Conservation (phyloP, 2,888 invertebrate genomes). For the Trichacis sp. region DNA sequence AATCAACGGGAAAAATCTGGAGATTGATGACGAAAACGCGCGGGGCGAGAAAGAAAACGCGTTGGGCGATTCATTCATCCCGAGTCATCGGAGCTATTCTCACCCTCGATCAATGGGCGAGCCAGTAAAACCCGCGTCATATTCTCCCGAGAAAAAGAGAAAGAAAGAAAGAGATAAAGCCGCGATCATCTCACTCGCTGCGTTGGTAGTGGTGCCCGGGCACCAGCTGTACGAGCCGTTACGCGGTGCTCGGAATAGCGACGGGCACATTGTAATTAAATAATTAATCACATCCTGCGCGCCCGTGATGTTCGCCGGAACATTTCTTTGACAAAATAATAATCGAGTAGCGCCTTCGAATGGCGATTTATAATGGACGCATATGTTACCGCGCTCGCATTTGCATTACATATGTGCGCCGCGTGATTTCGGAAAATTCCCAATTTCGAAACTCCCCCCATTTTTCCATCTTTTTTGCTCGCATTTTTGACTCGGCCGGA, state of each 20-base stretch:
- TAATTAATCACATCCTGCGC: constrained; percentile 38
- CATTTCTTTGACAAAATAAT: constrained; percentile 33
- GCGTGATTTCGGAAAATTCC: constrained; percentile 28
- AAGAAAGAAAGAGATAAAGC: constrained; percentile 12
- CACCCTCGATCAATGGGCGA: constrained; percentile 28
- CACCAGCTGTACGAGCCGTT: constrained; percentile 10
- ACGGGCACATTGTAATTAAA: constrained; percentile 34
- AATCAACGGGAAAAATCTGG: too few species aligned
- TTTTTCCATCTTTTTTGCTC: too few species aligned
- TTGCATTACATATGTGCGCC: constrained; percentile 23
- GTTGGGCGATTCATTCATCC: constrained; percentile 32
- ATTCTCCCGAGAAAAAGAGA: background rate
- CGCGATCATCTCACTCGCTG: constrained; percentile 13
- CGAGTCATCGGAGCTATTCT: constrained; percentile 18
- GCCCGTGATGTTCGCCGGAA: background rate
- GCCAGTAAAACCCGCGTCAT: constrained; percentile 16
- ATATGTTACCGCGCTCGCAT: constrained; percentile 15
- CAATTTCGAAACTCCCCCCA: too few species aligned
- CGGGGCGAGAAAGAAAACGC: background rate
- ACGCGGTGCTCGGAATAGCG: constrained; percentile 12
- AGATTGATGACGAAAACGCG: too few species aligned
- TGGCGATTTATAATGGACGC: constrained; percentile 14
- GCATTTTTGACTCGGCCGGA: constrained; percentile 16
- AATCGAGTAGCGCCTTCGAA: constrained; percentile 16
- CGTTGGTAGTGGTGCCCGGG: constrained; percentile 15